Base-by-base conservation (phyloP, 2,113 vertebrate species). In the Struthidea cinerea region DNA sequence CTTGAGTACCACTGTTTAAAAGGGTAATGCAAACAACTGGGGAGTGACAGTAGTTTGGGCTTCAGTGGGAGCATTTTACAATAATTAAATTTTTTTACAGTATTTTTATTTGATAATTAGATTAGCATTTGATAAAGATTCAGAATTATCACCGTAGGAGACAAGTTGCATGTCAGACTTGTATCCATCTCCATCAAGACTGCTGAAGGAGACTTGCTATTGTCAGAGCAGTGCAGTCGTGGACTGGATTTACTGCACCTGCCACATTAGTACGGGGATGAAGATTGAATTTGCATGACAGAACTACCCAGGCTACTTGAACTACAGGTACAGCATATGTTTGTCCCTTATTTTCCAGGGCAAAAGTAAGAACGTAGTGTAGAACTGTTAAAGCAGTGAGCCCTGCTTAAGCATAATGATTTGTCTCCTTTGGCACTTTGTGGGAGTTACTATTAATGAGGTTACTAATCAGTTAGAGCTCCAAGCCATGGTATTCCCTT, bases 111-210 rank as follows among this genome's bases (percentile, higher is more conserved):
- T 82, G n/a, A 14, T 30, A 28, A 75, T 39, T 60, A 65, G 21
- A 24, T 59, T 11, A 90, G 33, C 23, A 18, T 71, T 73, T 93
- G 55, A 42, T 77, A n/a, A 69, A 24, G 22, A 28, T 17, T 26
- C 22, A 9, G 37, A 73, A 69, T 68, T 67, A 5, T 7, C 26
- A 8, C 23, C 13, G 13, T 23, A 75, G 37, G 30, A 46, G 30
- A 46, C 9, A 57, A n/a, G 37, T 17, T 61, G 41, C 7, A 3
- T 20, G 50, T 65, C 50, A 32, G 17, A 53, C 24, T 35, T 41
- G 2, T 9, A 2, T 47, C 37, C 16, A 1, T 35, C 37, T 79
- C 60, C 16, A 4, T 35, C 15, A 0, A 4, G 11, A 19, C 50
- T 67, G 1, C 37, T 67, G 47, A 47, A 47, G 46, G 64, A 78